A percentile compares a stretch with the other conserved stretches of the same genome.
Conservation (phyloP, 2,888 invertebrate genomes). For the Phortica magna region DNA sequence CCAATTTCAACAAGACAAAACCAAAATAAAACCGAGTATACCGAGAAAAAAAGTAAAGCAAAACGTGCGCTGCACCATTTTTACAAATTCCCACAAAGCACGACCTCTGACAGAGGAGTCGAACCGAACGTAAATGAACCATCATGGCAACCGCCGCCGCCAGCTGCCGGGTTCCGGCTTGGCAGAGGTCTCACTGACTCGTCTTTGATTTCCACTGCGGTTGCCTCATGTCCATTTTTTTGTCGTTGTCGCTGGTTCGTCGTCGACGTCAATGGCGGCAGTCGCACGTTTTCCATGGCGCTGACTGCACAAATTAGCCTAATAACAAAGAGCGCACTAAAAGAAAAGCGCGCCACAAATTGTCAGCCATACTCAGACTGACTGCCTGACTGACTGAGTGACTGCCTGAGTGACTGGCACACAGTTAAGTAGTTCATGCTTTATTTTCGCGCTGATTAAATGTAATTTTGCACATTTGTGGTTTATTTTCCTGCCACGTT, state of each 20-base stretch:
- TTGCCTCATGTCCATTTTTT: neutral
- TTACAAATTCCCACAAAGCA: constrained; percentile 46
- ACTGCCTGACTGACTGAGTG: neutral
- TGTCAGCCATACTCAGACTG: neutral
- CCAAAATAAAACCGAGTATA: neutral
- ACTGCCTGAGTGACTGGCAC: neutral
- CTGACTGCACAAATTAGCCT: constrained; percentile 51
- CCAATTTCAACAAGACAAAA: neutral
- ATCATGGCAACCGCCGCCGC: constrained; percentile 12
- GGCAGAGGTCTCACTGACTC: constrained; percentile 6
- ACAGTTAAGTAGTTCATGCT: constrained; percentile 3
- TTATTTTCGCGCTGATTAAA: constrained; percentile 68
- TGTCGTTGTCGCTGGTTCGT: neutral
- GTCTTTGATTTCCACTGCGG: constrained; percentile 40
- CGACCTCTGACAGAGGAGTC: neutral
- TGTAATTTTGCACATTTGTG: constrained; percentile 55
- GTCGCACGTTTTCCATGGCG: constrained; percentile 13
- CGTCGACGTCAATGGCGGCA: neutral
- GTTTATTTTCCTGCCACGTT: neutral
- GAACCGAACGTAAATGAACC: neutral
- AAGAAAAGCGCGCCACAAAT: neutral
- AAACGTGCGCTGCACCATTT: constrained; percentile 41
- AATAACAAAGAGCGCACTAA: constrained; percentile 23
- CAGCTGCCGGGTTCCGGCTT: neutral
- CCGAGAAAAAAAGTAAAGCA: neutral